Percentiles rank a stretch among this genome's conserved stretches.
phyloP scores from a whole-genome alignment of 37 sponge, comb jelly and placozoan genomes.

The Halichondria panicea region DNA sequence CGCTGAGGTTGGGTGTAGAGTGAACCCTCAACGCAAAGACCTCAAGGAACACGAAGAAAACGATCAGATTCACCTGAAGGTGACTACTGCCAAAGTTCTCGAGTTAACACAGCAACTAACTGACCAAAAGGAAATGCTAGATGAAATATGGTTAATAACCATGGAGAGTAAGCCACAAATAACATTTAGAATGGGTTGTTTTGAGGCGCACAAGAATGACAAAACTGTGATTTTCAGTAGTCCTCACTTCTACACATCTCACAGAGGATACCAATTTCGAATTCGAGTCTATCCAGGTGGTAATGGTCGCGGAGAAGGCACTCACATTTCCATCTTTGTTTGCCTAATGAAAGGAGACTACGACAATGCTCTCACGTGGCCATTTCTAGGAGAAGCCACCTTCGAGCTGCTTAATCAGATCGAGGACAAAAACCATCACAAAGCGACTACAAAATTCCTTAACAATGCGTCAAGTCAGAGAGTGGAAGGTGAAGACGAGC shows the following conservation, averaged over 20 bases:
- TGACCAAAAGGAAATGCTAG: no score
- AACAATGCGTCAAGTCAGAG: conserved; percentile 8
- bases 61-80: background rate
- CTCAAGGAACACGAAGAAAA: conserved; percentile 11
- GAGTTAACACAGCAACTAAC: no score
- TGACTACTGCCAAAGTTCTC: conserved; percentile 11
- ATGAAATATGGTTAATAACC: no score
- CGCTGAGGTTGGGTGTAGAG: conserved; percentile 19
- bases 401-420: conserved; percentile 43
- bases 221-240: conserved; percentile 1
- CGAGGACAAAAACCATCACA: conserved; percentile 23
- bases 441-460: background rate
- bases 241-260: conserved; percentile 23
- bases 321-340: conserved; percentile 34
- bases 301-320: conserved; percentile 22
- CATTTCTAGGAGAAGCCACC: conserved; percentile 15
- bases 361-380: conserved; percentile 41
- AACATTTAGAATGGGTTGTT: no score
- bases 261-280: conserved; percentile 39
- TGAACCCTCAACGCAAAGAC: background rate
- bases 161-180: no score
- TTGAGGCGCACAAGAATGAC: background rate
- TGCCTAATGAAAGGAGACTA: conserved; percentile 44
- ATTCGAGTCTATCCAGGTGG: conserved; percentile 33
- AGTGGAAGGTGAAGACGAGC: no score